Base-by-base conservation (phyloP, 2,113 vertebrate genomes). In the Leucopsar rothschildi region DNA sequence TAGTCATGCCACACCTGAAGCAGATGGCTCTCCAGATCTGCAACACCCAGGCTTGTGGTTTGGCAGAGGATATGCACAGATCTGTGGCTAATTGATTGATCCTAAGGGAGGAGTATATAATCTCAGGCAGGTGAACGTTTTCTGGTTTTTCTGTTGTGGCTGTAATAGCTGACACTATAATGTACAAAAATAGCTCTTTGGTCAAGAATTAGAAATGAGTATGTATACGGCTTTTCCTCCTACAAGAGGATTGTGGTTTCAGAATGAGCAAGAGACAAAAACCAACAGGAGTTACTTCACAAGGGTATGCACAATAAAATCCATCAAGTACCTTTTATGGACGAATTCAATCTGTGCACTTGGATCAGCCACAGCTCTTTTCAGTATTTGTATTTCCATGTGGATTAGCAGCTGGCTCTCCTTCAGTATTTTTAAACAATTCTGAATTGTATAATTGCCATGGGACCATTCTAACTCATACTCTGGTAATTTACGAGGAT, bases 371-470 rank as follows among this genome's bases (percentile, higher is more conserved):
- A 91, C 73, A 95, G 68, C 19, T 66, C 53, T 93, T 83, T 84
- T 92, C 77, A 87, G 59, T 47, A 91, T 85, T 81, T 92, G 64
- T 63, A 83, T 88, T 89, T 96, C 92, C 76, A 88, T 24, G 52
- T 82, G 95, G 90, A 95, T 94, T 96, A 97, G 55, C 70, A 93
- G 69, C 82, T 93, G 90, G 85, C 90, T 92, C 37, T 83, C 63
- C 47, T 93, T 94, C 92, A 92, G 70, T 31, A 40, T 80, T 96
- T 96, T 93, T 88, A 93, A 96, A 82, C 24, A 68, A 75, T 33
- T 44, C 18, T 87, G 91, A 89, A 80, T n/a, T 70, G 65, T 68
- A 31, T 64, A 95, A 97, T 92, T 90, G 55, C 52, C 85, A 88
- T 70, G 88, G 85, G 91, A 95, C 27, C 6, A 47, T 89, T 90